These are phyloP conservation scores for Prunella himalayana DNA, from an alignment of 2,113 vertebrate species.

Conservation along the genomic window DNA sequence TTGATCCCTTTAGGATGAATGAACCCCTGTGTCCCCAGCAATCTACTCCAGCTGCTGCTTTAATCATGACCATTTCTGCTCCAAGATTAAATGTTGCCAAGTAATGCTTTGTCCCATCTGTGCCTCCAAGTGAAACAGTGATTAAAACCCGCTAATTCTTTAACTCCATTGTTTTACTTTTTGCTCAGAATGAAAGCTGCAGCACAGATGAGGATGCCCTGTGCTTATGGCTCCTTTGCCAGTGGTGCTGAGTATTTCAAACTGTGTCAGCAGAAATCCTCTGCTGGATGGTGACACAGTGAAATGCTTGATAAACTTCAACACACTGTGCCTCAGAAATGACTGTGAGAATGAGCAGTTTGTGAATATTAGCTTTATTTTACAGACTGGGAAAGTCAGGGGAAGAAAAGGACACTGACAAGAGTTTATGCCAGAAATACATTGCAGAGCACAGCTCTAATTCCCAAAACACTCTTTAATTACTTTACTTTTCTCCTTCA, in stretches of 20 bases:
- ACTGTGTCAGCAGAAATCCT: neutral
- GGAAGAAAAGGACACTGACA: neutral
- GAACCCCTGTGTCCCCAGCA: neutral
- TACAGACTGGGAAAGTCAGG: constrained; percentile 2
- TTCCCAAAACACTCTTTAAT: constrained; percentile 22
- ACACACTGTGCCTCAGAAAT: neutral
- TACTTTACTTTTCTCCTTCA: neutral
- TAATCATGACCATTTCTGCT: constrained; percentile 50
- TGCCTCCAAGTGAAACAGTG: constrained; percentile 45
- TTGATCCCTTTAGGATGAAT: constrained; percentile 17
- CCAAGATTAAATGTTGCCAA: constrained; percentile 39
- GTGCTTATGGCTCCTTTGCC: neutral
- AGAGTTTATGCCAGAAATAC: neutral
- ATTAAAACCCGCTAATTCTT: constrained; percentile 60
- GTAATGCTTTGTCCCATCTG: constrained; percentile 46
- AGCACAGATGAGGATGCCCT: constrained; percentile 22
- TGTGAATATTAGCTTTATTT: neutral
- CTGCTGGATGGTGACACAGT: neutral
- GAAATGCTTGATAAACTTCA: neutral
- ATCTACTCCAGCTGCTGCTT: constrained; percentile 54
- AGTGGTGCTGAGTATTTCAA: neutral
- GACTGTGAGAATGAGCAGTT: neutral
- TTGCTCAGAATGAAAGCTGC: constrained; percentile 33
- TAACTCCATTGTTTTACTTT: constrained; percentile 52
- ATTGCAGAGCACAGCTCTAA: constrained; percentile 14